Conservation (phyloP, 2,797 vertebrate species). For the Cichlasoma orientale region DNA sequence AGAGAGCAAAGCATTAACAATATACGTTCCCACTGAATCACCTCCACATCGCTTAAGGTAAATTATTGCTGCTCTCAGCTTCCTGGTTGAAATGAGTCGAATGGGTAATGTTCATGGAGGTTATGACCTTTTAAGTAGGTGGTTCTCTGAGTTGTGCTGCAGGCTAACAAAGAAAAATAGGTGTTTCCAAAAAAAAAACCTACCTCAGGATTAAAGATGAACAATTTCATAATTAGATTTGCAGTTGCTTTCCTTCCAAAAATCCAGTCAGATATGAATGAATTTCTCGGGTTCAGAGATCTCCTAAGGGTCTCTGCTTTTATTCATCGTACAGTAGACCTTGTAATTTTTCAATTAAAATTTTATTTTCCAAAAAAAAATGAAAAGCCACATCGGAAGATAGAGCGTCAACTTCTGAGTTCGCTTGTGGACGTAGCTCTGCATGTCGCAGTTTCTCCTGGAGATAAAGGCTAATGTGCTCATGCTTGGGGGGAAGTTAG, state of each 20-base stretch:
- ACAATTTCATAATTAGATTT: conserved; percentile 20
- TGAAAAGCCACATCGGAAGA: conserved; percentile 39
- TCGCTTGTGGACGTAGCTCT: conserved; percentile 32
- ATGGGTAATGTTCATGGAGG: conserved; percentile 34
- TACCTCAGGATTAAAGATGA: not conserved
- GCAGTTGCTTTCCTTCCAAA: not conserved
- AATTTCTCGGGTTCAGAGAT: conserved; percentile 4
- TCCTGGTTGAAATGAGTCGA: conserved; percentile 38
- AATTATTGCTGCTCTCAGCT: conserved; percentile 42
- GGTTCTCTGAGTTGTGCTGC: conserved; percentile 11
- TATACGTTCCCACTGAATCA: conserved; percentile 23
- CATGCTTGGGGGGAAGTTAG: conserved; percentile 52
- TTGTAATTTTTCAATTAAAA: conserved; percentile 53
- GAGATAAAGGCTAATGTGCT: conserved; percentile 70
- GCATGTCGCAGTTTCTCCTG: conserved; percentile 36
- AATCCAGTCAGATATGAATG: conserved; percentile 5
- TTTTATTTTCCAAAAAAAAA: conserved; percentile 47
- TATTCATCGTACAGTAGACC: conserved; percentile 29
- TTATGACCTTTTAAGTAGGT: conserved; percentile 27
- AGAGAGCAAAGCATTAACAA: conserved; percentile 23
- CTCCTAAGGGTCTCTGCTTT: conserved; percentile 33
- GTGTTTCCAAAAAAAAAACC: not conserved
- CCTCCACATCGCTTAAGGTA: conserved; percentile 32
- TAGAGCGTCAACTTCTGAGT: conserved; percentile 20
- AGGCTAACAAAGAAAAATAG: not conserved